Evolutionary conservation across 2,797 vertebrate genomes (phyloP), one percentile per base, ranked within the genome.

Genomic region (Oreochromis mossambicus): DNA sequence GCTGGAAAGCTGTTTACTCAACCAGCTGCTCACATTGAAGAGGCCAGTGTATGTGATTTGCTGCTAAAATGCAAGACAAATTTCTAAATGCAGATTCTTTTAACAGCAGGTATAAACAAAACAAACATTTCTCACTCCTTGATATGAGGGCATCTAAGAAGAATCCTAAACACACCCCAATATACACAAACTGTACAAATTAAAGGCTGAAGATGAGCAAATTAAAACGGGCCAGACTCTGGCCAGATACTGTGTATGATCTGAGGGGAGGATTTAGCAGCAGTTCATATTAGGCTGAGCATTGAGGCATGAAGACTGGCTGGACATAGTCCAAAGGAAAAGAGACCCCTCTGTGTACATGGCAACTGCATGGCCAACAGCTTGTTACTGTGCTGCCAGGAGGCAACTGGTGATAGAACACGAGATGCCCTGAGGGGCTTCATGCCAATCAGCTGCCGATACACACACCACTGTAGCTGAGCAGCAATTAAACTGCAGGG

Each of bases 351-450:
- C 80, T 94, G 92, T 92, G 90, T 88, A 89, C 93, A 92, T 91
- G 91, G 93, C 86, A 94, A 94, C 91, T 87, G 89, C 76, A 89
- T 46, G 85, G 88, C 91, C 90, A 94, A 93, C 87, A 91, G 90
- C 92, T 93, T 91, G 94, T 94, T 94, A 94, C 94, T 89, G 91
- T 86, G 92, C 90, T 88, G 90, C 88, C 87, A 86, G 91, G 77
- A 89, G 92, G 92, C 93, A 93, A 91, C 93, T 93, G 93, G 85
- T 92, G 91, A 92, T 79, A 91, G 91, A 92, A 94, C 88, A 93
- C 83, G 91, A 94, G 94, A 94, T 84, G 90, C 90, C 91, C 91
- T 63, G 84, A 81, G 90, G 92, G 90, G 91, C 92, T 94, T 93
- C 87, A 84, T 86, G 90, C 91, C 92, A 94, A 94, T 95, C 92